Evolutionary conservation across 2,797 vertebrate genomes (phyloP), one percentile per base, ranked within the genome.

Genomic region (Ptychadena robeensis): DNA sequence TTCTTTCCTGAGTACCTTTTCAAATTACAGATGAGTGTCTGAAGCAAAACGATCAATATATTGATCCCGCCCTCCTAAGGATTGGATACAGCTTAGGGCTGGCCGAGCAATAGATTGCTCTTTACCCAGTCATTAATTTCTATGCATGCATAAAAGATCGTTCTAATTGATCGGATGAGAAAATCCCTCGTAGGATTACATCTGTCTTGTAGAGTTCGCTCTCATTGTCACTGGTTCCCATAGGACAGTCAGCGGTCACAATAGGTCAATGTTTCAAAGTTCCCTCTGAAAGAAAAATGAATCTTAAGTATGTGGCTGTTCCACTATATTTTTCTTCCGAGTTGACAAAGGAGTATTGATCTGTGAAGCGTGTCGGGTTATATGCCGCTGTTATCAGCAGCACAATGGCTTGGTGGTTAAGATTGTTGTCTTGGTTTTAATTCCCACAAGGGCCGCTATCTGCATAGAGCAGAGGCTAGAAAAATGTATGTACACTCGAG

Each of bases 71-170:
- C 38, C 67, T 68, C 25, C 59, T 9, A 61, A 28, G 25, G 67
- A 35, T 38, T 10, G 27, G 67, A 40, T 25, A 12, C 64, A 35
- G 30, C 18, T 48, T 12, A 67, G 63, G 27, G 32, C 63, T 79
- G 2, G 64, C 14, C 12, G 38, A 28, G 40, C 11, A 8, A 65
- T 44, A 14, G 59, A 48, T 48, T 22, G 37, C n/a, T 14, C 15
- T 10, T 14, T 80, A 38, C 25, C 6, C 28, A 61, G 30, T 34
- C 27, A 64, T 64, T 40, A 31, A 57, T 63, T 8, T 34, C 30
- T 28, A 32, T 37, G 48, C 15, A 35, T 53, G 61, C 79, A 66
- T 28, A 73, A 53, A 28, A 25, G 73, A 74, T 35, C 18, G 30
- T 59, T 15, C 12, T 32, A 18, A 80, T 80, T 53, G 30, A n/a